phyloP scores from a whole-genome alignment of 2,797 vertebrate genomes.

The Salmo trutta region DNA sequence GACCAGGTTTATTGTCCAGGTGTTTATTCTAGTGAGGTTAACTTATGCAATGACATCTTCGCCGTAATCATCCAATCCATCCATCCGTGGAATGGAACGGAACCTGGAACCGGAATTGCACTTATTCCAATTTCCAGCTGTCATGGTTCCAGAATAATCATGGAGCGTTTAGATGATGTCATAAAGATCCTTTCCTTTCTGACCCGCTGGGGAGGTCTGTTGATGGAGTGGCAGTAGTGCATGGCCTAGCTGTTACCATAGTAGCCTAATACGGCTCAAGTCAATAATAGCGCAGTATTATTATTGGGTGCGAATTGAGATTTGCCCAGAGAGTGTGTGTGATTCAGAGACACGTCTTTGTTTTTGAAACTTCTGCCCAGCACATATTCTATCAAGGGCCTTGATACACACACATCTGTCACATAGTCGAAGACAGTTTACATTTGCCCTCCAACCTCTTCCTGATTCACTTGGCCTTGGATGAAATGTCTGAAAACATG shows the following conservation, averaged over 20 bases:
- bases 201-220: not conserved
- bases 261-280: not conserved
- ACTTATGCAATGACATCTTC: conserved; percentile 47
- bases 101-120: not conserved
- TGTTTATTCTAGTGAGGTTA: conserved; percentile 47
- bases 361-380: conserved; percentile 9
- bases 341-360: conserved; percentile 27
- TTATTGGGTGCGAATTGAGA: conserved; percentile 28
- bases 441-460: not conserved
- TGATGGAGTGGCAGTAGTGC: conserved; percentile 3
- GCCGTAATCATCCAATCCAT: conserved; percentile 6
- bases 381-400: conserved; percentile 18
- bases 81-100: not conserved
- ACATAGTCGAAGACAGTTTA: not conserved
- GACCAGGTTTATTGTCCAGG: conserved; percentile 28
- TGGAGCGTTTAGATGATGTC: conserved; percentile 37
- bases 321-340: not conserved
- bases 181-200: conserved; percentile 5
- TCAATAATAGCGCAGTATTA: not conserved
- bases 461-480: not conserved
- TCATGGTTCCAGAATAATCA: conserved; percentile 36
- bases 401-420: not conserved
- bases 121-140: conserved; percentile 31
- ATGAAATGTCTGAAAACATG: not conserved
- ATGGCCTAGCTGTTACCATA: conserved; percentile 5